Base-by-base conservation (phyloP, 2,888 invertebrate genomes). In the Harmothoe impar region DNA sequence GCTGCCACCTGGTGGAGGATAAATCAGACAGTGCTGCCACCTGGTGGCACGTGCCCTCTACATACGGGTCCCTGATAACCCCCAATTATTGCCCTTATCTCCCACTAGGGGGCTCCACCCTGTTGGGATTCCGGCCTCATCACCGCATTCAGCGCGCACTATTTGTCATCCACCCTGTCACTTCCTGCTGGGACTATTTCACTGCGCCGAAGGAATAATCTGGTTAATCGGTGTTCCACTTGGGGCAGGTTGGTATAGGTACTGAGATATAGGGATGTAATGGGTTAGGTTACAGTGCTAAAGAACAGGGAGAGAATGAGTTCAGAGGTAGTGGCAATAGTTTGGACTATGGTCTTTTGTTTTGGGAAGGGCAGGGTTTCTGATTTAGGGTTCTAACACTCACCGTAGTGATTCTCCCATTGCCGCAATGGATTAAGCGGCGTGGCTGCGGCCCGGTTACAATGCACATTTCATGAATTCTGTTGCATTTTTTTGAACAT, bases 51-150 rank as follows among this genome's bases (percentile, higher is more conserved):
- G 29, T 29, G 72, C 72, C 72, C 72, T 25, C 1, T 23, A 15
- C 29, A 12, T 72, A 29, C 15, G 72, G 72, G 62, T 62, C 23
- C 62, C 62, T 12, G 62, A 62, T 72, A 72, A 72, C 31, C 72
- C 29, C 72, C 72, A 72, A 72, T 72, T 29, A 72, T 72, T 29
- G 17, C 72, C 72, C 72, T 25, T 72, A 72, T 72, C 72, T 25
- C n/a, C 72, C 72, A 15, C 31, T 25, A 72, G 31, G 12, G 31
- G 12, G 1, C 31, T 29, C 0, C 72, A n/a, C n/a, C 72, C 72
- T 29, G 72, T n/a, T 25, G 43, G 25, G 15, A 72, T 72, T 25
- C 15, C 25, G 29, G 25, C 72, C 72, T 72, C 72, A 72, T 72
- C 72, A 25, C 72, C 3, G 29, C 72, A 72, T 72, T 72, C 72